A percentile compares a stretch with the other conserved stretches of the same genome.
Conservation (phyloP, 2,888 invertebrate genomes). For the Eueremaeus valkanovi region DNA sequence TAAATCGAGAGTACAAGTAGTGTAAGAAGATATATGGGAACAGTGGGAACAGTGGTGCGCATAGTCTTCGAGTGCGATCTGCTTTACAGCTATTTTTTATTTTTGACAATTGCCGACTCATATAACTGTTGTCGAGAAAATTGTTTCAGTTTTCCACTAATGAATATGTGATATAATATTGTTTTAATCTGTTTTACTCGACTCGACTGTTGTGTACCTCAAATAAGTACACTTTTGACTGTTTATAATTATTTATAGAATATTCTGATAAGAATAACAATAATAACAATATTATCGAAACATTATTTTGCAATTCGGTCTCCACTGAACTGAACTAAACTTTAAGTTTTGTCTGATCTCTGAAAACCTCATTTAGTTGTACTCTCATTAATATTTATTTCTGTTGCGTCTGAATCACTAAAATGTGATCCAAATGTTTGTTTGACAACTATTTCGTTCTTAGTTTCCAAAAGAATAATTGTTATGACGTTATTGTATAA, state of each 20-base stretch:
- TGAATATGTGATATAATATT: slow-evolving; percentile 9
- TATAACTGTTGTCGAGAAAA: neutral
- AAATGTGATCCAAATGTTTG: neutral
- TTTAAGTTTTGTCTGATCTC: no score
- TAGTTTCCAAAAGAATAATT: neutral
- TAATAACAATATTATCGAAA: no score
- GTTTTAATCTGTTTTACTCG: no score
- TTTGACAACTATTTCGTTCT: neutral
- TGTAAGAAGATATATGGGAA: neutral
- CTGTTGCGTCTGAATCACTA: neutral
- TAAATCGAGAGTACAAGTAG: slow-evolving; percentile 20
- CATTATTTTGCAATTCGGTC: no score
- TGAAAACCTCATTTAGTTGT: no score
- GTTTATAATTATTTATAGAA: no score
- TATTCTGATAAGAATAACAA: no score
- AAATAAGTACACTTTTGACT: no score
- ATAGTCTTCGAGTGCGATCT: slow-evolving; percentile 12
- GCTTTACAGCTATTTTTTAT: neutral
- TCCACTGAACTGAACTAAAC: no score
- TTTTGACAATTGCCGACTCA: slow-evolving; percentile 4
- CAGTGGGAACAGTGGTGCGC: neutral
- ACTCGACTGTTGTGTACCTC: no score
- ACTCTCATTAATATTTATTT: neutral
- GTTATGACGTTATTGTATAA: no score
- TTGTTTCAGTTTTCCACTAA: neutral